Conservation (phyloP, 2,113 vertebrate genomes). For the Neolamprologus fasciatus region DNA sequence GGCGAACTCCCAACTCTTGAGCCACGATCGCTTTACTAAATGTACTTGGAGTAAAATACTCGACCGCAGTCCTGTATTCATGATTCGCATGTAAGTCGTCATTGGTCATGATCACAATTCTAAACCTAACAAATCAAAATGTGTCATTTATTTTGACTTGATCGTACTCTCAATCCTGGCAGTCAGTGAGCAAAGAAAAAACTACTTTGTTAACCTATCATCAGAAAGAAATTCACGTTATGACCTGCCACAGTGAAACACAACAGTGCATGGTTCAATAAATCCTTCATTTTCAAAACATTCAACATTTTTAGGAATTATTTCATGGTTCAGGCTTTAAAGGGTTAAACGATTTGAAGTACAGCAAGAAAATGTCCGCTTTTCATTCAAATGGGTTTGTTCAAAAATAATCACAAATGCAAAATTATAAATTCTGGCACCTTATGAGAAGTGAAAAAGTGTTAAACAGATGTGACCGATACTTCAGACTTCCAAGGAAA, state of each 20-base stretch:
- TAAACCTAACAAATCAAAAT: not conserved
- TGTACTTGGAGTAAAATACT: not conserved
- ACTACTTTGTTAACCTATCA: not conserved
- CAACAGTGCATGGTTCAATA: not conserved
- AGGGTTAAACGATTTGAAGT: not conserved
- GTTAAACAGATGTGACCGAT: not conserved
- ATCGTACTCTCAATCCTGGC: not conserved
- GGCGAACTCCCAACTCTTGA: too few relatives aligned
- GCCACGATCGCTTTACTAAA: not conserved
- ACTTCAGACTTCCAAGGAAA: not conserved
- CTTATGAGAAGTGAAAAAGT: not conserved
- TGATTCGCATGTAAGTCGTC: not conserved
- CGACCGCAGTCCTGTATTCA: not conserved
- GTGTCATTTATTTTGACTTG: not conserved
- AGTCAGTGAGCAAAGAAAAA: not conserved
- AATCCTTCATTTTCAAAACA: not conserved
- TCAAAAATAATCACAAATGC: not conserved
- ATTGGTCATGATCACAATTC: not conserved
- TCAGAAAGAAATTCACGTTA: not conserved
- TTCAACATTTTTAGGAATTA: not conserved
- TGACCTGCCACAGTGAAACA: not conserved
- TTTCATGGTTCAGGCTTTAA: not conserved
- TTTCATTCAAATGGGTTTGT: not conserved
- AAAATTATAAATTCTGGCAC: not conserved
- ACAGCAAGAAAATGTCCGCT: not conserved